Base-by-base conservation (phyloP, 2,888 invertebrate genomes). In the Netelia fuscicornis region DNA sequence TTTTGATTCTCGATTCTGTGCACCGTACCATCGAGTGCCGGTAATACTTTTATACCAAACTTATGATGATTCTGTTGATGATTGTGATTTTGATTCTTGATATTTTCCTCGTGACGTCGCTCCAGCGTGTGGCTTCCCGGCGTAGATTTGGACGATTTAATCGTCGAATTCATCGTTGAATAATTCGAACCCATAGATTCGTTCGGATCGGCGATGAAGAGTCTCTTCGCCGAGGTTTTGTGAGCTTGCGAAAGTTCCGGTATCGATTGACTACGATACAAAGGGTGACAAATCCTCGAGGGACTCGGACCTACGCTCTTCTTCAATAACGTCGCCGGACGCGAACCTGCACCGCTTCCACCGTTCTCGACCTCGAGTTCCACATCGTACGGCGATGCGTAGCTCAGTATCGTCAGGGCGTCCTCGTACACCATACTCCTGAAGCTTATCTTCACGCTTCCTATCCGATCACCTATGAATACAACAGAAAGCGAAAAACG, bases 351-450 rank as follows among this genome's bases (percentile, higher is more conserved):
- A 1, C 70, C 65, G 23, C 64, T 74, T 11, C 90, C 91, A 0
- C 95, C 95, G 87, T 95, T 95, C 91, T 96, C 96, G 44, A 98
- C 95, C 91, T 97, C 97, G 84, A 98, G 94, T 86, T 97, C 96
- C 17, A 98, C 97, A 83, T 97, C 97, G 92, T 98, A 98, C 0
- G 98, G 98, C 56, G 98, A 98, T 6, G 98, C 98, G 87, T 98
- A 97, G 86, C 98, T 98, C 60, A 98, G 94, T 86, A 98, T 97
- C 1, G 97, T 97, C 75, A 98, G 95, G 0, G 98, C 98, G 91
- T 98, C 98, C 92, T 98, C 98, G 91, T 97, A 96, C 0, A 98
- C 98, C 94, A 98, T 98, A 86, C 97, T 97, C 77, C 97, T 96
- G 93, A 98, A 98, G 91, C 97, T 97, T 74, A 98, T 97, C 75